Percentiles rank a stretch among this genome's conserved stretches.
Evolutionary conservation across 2,797 vertebrate genomes (phyloP).

Genomic region (Anas bahamensis): DNA sequence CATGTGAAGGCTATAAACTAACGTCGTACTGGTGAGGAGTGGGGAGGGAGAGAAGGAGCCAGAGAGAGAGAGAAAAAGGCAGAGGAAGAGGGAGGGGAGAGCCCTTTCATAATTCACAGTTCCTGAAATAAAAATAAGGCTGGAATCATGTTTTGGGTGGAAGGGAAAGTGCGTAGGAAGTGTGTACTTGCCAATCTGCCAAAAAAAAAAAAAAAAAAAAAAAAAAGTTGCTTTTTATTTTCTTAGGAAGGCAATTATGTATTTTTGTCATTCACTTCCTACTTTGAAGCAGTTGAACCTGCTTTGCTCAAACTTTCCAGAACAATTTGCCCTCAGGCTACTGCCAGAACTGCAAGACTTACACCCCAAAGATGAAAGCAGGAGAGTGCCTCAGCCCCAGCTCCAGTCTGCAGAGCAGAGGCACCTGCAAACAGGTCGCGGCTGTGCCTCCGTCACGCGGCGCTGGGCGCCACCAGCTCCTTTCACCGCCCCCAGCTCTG

Average conservation of each 20-base stretch:
- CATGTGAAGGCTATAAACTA: conserved; percentile 35
- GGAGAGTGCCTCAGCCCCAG: neutral
- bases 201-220: neutral
- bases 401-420: neutral
- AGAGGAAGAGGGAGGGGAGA: conserved; percentile 39
- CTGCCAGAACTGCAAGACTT: conserved; percentile 46
- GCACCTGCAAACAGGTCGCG: neutral
- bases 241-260: conserved; percentile 63
- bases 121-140: conserved; percentile 66
- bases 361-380: conserved; percentile 15
- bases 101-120: conserved; percentile 57
- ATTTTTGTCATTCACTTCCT: conserved; percentile 61
- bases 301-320: conserved; percentile 60
- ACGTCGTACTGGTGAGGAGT: neutral
- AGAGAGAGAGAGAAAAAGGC: conserved; percentile 31
- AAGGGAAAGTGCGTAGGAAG: conserved; percentile 58
- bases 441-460: neutral
- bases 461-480: neutral
- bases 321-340: conserved; percentile 57
- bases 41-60: neutral
- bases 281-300: conserved; percentile 63
- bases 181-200: conserved; percentile 65
- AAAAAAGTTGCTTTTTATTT: conserved; percentile 65
- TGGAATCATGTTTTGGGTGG: conserved; percentile 64
- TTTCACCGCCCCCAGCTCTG: neutral